Evolutionary conservation across 2,113 vertebrate genomes (phyloP).

Genomic region (Oncorhynchus mykiss): DNA sequence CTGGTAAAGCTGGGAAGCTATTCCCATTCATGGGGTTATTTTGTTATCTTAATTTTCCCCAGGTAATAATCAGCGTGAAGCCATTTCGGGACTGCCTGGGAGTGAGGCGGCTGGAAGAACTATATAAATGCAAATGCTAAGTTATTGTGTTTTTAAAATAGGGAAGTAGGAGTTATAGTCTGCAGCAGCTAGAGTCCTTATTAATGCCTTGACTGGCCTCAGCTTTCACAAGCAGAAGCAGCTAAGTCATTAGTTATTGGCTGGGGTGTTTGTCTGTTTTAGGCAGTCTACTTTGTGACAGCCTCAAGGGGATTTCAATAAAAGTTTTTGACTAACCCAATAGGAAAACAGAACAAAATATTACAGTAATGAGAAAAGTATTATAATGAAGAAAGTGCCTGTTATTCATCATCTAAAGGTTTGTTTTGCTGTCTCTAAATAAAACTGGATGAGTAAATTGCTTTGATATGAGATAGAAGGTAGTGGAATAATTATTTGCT

Average conservation of each 20-base stretch:
- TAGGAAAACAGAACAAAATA: conserved; percentile 33
- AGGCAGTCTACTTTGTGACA: conserved; percentile 45
- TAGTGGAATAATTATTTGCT: conserved; percentile 34
- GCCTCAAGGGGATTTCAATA: conserved; percentile 42
- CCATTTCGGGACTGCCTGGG: conserved; percentile 54
- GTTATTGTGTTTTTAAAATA: conserved; percentile 75
- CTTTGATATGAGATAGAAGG: conserved; percentile 33
- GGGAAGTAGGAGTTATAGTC: conserved; percentile 47
- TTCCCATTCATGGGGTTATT: conserved; percentile 71
- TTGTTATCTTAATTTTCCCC: conserved; percentile 76
- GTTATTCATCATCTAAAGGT: conserved; percentile 39
- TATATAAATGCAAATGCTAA: conserved; percentile 80
- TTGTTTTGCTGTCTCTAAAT: conserved; percentile 23
- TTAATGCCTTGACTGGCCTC: conserved; percentile 59
- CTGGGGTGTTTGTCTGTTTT: conserved; percentile 30
- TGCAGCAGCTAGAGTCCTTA: conserved; percentile 27
- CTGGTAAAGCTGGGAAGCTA: conserved; percentile 58
- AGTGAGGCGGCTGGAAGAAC: conserved; percentile 62
- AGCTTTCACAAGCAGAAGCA: conserved; percentile 28
- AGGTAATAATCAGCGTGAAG: conserved; percentile 74
- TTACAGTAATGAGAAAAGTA: conserved; percentile 18
- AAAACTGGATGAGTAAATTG: conserved; percentile 37
- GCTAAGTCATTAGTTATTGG: conserved; percentile 59
- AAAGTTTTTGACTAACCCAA: conserved; percentile 43
- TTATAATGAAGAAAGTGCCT: conserved; percentile 34